Evolutionary conservation across 2,797 vertebrate genomes (phyloP).

Genomic region (Tauraco hartlaubi): DNA sequence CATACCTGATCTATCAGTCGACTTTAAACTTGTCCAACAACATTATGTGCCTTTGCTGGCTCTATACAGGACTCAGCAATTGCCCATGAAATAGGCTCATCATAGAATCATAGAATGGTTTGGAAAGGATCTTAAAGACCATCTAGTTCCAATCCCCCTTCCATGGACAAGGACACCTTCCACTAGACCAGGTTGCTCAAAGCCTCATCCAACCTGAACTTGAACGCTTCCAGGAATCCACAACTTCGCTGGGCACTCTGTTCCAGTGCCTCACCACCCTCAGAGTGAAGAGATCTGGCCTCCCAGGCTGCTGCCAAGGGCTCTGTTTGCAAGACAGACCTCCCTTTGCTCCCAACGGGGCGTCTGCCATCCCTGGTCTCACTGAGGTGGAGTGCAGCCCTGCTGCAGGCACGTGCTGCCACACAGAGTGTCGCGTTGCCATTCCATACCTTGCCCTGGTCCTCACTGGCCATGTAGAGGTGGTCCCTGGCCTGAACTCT

Average conservation of each 20-base stretch:
- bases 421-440: accelerated
- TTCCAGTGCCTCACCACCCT: too few relatives aligned
- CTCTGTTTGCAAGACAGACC: background rate
- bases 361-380: background rate
- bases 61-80: background rate
- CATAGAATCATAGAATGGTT: too few relatives aligned
- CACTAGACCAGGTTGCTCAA: too few relatives aligned
- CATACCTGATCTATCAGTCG: background rate
- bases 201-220: too few relatives aligned
- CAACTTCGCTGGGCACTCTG: too few relatives aligned
- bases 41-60: background rate
- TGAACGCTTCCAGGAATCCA: too few relatives aligned
- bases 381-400: background rate
- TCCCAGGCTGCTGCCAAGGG: background rate
- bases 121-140: too few relatives aligned
- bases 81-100: background rate
- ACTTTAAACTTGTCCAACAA: background rate
- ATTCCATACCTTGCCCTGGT: background rate
- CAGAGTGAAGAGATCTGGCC: background rate
- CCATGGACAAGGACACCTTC: too few relatives aligned
- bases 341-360: background rate
- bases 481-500: background rate
- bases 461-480: background rate
- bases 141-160: too few relatives aligned
- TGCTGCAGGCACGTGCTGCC: background rate